Conservation (phyloP, 2,113 vertebrate genomes). For the Panthera tigris region DNA sequence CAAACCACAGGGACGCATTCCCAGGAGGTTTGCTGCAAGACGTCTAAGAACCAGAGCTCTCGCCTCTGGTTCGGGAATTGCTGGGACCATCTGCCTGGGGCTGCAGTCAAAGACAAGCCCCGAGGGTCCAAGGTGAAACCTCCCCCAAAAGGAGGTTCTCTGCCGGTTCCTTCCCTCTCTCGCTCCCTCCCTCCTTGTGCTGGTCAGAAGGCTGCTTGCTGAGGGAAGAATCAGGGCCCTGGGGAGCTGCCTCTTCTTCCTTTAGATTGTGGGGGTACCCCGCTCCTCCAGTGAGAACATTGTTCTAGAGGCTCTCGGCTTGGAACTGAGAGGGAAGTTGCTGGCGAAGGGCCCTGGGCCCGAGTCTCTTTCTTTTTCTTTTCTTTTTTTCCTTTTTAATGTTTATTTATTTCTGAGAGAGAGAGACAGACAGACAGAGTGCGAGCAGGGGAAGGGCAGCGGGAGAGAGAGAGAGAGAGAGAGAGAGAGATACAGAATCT, state of each 20-base stretch:
- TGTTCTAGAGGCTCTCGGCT: not conserved
- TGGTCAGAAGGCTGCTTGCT: not conserved
- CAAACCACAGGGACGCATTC: not conserved
- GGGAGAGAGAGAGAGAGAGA: too few species aligned
- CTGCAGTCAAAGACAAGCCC: not conserved
- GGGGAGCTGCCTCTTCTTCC: not conserved
- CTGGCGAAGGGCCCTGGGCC: not conserved
- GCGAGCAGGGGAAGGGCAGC: too few species aligned
- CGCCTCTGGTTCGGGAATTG: not conserved
- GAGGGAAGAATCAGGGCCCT: not conserved
- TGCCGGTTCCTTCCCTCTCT: not conserved
- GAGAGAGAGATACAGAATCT: too few species aligned
- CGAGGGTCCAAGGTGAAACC: too few species aligned
- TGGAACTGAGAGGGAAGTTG: not conserved
- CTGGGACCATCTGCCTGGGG: not conserved
- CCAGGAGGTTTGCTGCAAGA: not conserved
- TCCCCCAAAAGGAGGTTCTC: not conserved
- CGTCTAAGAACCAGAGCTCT: not conserved
- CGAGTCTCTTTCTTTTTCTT: not conserved
- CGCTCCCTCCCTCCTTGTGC: not conserved
- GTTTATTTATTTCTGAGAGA: too few species aligned
- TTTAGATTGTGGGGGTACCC: not conserved
- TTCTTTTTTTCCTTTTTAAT: too few species aligned
- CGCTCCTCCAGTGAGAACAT: not conserved
- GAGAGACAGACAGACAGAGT: too few species aligned